Percentiles rank a stretch among this genome's conserved stretches.
phyloP scores from a whole-genome alignment of 2,113 vertebrate species.

The Scortum barcoo region DNA sequence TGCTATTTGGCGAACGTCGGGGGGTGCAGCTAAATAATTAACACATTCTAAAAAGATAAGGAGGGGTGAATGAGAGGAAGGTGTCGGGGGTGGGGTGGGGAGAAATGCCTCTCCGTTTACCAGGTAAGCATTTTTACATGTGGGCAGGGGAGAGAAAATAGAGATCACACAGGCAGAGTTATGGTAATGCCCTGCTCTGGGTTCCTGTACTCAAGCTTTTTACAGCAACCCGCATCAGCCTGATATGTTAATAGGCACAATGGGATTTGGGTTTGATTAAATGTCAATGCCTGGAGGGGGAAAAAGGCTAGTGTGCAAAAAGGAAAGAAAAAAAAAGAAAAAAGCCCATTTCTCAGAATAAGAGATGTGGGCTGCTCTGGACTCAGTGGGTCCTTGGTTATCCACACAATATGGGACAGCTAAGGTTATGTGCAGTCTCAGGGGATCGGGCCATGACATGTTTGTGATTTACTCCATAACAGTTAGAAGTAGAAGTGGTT shows the following conservation, averaged over 20 bases:
- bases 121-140: slow-evolving; percentile 75
- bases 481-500: slow-evolving; percentile 70
- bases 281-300: slow-evolving; percentile 79
- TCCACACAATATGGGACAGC: slow-evolving; percentile 58
- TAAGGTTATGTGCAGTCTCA: slow-evolving; percentile 72
- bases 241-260: slow-evolving; percentile 84
- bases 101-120: slow-evolving; percentile 64
- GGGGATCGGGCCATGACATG: slow-evolving; percentile 67
- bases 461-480: slow-evolving; percentile 83
- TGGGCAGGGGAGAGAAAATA: slow-evolving; percentile 69
- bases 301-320: slow-evolving; percentile 67
- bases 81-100: slow-evolving; percentile 18
- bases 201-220: slow-evolving; percentile 76
- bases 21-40: slow-evolving; percentile 79
- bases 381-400: slow-evolving; percentile 67
- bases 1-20: slow-evolving; percentile 63
- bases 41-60: slow-evolving; percentile 75
- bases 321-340: slow-evolving; percentile 26
- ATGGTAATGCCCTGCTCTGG: slow-evolving; percentile 78
- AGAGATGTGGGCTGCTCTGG: slow-evolving; percentile 60
- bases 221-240: slow-evolving; percentile 67
- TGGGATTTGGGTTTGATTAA: slow-evolving; percentile 85
- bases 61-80: slow-evolving; percentile 44
- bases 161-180: slow-evolving; percentile 77
- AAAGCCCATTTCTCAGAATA: slow-evolving; percentile 57